Conservation (phyloP, 2,888 invertebrate genomes). For the Caradrina kadenii region DNA sequence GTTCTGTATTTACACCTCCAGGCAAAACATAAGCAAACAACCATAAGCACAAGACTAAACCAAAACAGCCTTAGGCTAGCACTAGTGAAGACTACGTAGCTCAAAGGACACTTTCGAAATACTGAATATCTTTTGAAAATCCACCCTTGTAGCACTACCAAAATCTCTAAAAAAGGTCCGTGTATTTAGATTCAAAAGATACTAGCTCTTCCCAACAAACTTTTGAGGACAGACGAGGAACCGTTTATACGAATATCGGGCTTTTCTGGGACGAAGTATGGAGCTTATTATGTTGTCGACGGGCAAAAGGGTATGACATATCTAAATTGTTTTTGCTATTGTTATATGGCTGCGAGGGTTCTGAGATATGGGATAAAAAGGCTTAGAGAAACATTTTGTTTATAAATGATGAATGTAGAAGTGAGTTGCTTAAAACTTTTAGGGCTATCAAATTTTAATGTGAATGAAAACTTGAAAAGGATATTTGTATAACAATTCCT, state of each 20-base stretch:
- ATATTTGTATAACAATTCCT: not conserved
- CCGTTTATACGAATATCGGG: conserved; percentile 45
- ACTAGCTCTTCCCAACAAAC: conserved; percentile 31
- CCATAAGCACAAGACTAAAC: not conserved
- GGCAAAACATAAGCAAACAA: no score
- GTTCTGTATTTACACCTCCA: not conserved
- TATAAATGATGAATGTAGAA: conserved; percentile 42
- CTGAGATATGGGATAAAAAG: conserved; percentile 37
- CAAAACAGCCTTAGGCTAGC: conserved; percentile 1
- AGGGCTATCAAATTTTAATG: conserved; percentile 5
- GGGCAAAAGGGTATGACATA: conserved; percentile 62
- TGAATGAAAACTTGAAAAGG: not conserved
- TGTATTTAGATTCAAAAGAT: conserved; percentile 51
- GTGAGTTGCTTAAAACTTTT: conserved; percentile 32
- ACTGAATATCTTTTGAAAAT: conserved; percentile 4
- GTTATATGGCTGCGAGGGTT: conserved; percentile 53
- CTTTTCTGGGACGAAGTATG: conserved; percentile 44
- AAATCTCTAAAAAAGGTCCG: conserved; percentile 10
- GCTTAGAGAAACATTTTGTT: conserved; percentile 48
- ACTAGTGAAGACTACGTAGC: not conserved
- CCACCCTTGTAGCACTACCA: not conserved
- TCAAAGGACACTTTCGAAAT: conserved; percentile 11
- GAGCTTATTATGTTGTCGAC: conserved; percentile 56
- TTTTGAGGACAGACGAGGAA: conserved; percentile 38
- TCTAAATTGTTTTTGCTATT: conserved; percentile 63